phyloP scores from a whole-genome alignment of 2,888 invertebrate genomes.

The Dimorphilus gyrociliatus region DNA sequence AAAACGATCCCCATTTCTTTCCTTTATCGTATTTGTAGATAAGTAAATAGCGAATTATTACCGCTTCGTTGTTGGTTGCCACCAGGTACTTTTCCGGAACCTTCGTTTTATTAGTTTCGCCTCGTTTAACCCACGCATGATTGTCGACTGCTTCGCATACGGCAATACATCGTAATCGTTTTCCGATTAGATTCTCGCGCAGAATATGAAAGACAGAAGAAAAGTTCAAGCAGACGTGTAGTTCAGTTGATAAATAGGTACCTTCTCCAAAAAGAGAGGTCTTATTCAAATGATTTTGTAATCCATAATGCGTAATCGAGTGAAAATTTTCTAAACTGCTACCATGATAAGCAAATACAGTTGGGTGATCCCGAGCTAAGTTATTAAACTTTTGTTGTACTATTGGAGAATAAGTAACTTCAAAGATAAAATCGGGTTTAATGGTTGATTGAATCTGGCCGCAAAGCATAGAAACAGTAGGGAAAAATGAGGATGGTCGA shows the following conservation, averaged over 20 bases:
- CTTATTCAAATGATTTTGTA: slow-evolving; percentile 56
- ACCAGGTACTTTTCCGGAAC: slow-evolving; percentile 55
- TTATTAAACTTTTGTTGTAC: slow-evolving; percentile 17
- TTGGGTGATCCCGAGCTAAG: slow-evolving; percentile 29
- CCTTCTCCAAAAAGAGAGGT: slow-evolving; percentile 53
- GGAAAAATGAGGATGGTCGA: no score
- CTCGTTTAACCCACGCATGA: slow-evolving; percentile 31
- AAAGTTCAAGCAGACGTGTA: slow-evolving; percentile 53
- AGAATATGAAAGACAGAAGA: slow-evolving; percentile 56
- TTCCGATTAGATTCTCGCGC: slow-evolving; percentile 58
- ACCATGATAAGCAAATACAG: slow-evolving; percentile 60
- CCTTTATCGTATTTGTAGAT: no score
- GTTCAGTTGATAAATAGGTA: slow-evolving; percentile 56
- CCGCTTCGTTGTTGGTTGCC: slow-evolving; percentile 57
- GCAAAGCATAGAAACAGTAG: no score
- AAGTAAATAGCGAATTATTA: slow-evolving; percentile 56
- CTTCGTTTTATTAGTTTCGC: no score
- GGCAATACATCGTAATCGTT: slow-evolving; percentile 58
- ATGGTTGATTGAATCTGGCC: no score
- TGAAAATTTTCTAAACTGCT: slow-evolving; percentile 64
- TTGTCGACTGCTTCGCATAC: slow-evolving; percentile 63
- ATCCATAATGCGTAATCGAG: slow-evolving; percentile 58
- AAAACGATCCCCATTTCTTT: no score
- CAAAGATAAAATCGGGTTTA: slow-evolving; percentile 26
- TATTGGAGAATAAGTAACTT: slow-evolving; percentile 15